Evolutionary conservation across 2,113 vertebrate species (phyloP).

Genomic region (Pterocles orientalis): DNA sequence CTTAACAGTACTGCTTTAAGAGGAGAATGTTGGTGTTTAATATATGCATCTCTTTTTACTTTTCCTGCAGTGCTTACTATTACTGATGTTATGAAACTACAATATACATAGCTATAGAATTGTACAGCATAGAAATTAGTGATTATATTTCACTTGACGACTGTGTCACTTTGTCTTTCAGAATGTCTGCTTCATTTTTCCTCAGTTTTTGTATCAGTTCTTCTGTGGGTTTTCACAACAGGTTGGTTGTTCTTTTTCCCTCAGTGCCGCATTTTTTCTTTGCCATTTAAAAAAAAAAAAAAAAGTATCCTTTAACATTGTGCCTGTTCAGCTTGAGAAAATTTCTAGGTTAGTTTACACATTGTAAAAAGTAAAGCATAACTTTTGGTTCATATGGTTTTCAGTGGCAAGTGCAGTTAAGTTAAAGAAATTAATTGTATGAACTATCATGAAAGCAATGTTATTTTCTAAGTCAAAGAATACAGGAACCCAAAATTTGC

Average conservation of each 20-base stretch:
- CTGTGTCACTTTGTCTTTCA: conserved; percentile 75
- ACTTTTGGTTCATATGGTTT: neutral
- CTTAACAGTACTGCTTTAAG: neutral
- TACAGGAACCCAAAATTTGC: neutral
- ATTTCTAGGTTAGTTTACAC: neutral
- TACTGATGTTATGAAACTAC: neutral
- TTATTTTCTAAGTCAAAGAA: neutral
- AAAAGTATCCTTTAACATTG: neutral
- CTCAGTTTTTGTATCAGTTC: conserved; percentile 99
- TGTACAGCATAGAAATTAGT: neutral
- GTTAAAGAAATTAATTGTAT: neutral
- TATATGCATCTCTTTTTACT: neutral
- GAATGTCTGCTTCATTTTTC: conserved; percentile 99
- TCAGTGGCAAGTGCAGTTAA: neutral
- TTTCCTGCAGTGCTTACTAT: neutral
- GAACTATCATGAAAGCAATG: neutral
- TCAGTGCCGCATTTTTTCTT: neutral
- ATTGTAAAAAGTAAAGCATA: neutral
- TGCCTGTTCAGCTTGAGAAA: neutral
- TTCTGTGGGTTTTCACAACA: conserved; percentile 99
- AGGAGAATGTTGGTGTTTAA: neutral
- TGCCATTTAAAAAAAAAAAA: neutral
- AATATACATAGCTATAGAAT: neutral
- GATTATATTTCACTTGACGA: neutral
- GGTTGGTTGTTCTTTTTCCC: conserved; percentile 73